These are phyloP conservation scores for Cariama cristata DNA, from an alignment of 2,113 vertebrate genomes.

Conservation along the genomic window DNA sequence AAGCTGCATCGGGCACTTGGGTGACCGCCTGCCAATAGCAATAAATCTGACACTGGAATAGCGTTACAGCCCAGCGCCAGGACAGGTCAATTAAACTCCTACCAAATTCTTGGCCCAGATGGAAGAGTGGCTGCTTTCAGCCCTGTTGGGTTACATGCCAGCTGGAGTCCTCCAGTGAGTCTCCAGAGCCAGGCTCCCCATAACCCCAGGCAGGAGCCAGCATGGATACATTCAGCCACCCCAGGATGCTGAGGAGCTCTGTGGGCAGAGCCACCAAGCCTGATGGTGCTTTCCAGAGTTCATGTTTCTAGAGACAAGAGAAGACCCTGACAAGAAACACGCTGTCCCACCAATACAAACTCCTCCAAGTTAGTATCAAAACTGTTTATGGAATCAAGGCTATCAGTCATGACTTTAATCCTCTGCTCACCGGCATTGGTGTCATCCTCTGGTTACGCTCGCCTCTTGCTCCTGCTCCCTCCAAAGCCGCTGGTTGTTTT, in stretches of 20 bases:
- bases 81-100: not conserved
- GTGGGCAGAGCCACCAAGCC: not conserved
- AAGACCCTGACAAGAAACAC: not conserved
- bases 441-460: not conserved
- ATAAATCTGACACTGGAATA: not conserved
- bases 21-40: not conserved
- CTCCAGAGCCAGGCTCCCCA: not conserved
- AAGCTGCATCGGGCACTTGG: not conserved
- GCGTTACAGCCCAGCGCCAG: not conserved
- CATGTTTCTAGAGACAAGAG: not conserved
- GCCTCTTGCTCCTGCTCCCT: not conserved
- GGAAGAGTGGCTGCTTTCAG: not conserved
- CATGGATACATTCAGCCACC: fast-evolving
- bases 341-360: not conserved
- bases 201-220: not conserved
- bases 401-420: not conserved
- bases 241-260: not conserved
- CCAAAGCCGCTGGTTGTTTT: not conserved
- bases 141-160: not conserved
- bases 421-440: fast-evolving
- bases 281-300: not conserved
- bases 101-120: not conserved
- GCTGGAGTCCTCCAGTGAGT: not conserved
- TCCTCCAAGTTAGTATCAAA: not conserved
- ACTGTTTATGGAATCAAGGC: not conserved